phyloP scores from a whole-genome alignment of 2,797 vertebrate genomes.

The Acestrorhynchus altus region DNA sequence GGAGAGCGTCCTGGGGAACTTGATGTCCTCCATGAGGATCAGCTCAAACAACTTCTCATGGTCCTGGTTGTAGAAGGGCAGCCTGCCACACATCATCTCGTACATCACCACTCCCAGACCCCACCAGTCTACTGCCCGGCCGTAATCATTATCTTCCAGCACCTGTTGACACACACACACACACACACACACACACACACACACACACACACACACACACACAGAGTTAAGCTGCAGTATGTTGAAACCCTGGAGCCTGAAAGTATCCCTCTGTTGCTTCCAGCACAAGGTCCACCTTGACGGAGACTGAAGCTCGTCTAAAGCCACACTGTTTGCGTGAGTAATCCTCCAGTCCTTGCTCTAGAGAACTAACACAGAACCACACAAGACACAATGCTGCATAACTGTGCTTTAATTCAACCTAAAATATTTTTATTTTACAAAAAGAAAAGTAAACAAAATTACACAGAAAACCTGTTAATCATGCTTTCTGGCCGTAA shows the following conservation, averaged over 20 bases:
- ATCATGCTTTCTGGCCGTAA: too few species aligned
- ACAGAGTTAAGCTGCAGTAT: neutral
- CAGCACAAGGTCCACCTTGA: neutral
- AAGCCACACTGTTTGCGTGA: neutral
- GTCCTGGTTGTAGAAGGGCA: conserved; percentile 98
- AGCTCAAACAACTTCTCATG: conserved; percentile 98
- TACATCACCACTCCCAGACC: conserved; percentile 96
- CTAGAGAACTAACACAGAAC: too few species aligned
- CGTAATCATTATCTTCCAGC: conserved; percentile 95
- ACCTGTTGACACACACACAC: conserved; percentile 76
- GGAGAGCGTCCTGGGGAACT: conserved; percentile 94
- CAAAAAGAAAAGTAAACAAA: too few species aligned
- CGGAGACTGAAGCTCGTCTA: neutral
- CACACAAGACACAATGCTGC: too few species aligned
- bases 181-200: conserved; percentile 44
- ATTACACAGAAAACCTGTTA: too few species aligned
- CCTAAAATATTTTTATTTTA: too few species aligned
- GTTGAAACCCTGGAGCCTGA: too few species aligned
- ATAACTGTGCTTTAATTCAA: too few species aligned
- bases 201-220: conserved; percentile 35
- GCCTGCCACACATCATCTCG: conserved; percentile 96
- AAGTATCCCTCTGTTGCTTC: too few species aligned
- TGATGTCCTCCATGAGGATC: conserved; percentile 98
- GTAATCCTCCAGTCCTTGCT: neutral
- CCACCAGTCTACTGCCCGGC: conserved; percentile 97